Percentiles rank a stretch among this genome's conserved stretches.
Conservation (phyloP, 2,888 invertebrate genomes). For the Hololepta plana region DNA sequence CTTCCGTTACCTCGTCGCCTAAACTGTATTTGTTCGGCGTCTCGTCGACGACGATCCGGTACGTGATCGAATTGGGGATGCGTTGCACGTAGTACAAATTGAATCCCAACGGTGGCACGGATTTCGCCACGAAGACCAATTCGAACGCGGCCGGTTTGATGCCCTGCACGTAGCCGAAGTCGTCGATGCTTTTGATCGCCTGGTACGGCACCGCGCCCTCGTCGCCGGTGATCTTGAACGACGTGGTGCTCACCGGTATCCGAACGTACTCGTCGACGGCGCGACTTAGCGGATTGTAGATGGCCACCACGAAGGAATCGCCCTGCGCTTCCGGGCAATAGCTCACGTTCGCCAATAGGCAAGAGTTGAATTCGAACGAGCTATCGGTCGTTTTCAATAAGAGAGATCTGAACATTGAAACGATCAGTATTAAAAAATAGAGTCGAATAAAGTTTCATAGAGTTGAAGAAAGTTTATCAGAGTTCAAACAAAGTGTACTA, state of each 20-base stretch:
- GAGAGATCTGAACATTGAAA: constrained; percentile 7
- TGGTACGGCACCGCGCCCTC: constrained; percentile 26
- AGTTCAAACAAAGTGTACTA: too few species aligned
- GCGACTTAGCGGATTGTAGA: constrained; percentile 66
- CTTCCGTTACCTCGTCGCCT: background rate
- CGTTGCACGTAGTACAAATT: constrained; percentile 35
- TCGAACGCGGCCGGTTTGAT: constrained; percentile 35
- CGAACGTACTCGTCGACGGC: constrained; percentile 35
- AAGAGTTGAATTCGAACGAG: constrained; percentile 17
- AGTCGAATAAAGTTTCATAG: too few species aligned
- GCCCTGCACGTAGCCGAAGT: constrained; percentile 9
- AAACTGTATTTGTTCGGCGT: too few species aligned
- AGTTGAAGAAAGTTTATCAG: too few species aligned
- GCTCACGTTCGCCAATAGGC: constrained; percentile 41
- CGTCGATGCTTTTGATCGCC: constrained; percentile 15
- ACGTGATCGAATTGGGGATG: background rate
- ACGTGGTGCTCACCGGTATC: constrained; percentile 35
- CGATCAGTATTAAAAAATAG: too few species aligned
- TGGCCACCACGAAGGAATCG: constrained; percentile 44
- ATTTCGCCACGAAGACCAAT: constrained; percentile 43
- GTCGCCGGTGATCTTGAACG: constrained; percentile 27
- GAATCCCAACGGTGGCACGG: constrained; percentile 47
- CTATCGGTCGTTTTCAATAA: constrained; percentile 20
- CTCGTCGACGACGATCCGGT: constrained; percentile 2
- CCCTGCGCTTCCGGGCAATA: constrained; percentile 31